Evolutionary conservation across 2,797 vertebrate species (phyloP).

Genomic region (Neosilurus mollespiculum): DNA sequence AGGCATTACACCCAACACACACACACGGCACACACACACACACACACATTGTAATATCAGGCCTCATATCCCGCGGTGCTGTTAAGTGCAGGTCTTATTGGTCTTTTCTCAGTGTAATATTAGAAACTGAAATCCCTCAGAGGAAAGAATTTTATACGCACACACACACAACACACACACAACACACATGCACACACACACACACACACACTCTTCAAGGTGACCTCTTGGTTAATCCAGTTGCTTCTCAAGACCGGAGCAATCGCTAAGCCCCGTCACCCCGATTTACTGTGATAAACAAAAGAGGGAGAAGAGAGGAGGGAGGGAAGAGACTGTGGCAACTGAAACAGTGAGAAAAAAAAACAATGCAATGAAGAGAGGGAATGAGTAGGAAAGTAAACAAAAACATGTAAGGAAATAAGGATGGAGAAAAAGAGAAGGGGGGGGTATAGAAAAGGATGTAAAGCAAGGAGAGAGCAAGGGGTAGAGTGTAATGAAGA

Average conservation of each 20-base stretch:
- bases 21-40: neutral
- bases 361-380: no score
- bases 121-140: conserved; percentile 13
- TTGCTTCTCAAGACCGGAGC: conserved; percentile 46
- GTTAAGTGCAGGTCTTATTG: conserved; percentile 25
- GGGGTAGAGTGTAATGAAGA: neutral
- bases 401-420: no score
- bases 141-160: neutral
- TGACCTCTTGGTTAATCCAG: conserved; percentile 45
- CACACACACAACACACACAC: conserved; percentile 4
- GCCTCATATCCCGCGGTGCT: conserved; percentile 11
- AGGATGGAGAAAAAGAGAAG: no score
- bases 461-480: no score
- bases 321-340: no score
- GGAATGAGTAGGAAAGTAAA: no score
- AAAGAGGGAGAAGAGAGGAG: conserved; percentile 15
- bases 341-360: neutral
- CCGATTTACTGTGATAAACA: conserved; percentile 55
- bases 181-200: conserved; percentile 5
- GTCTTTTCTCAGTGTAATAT: conserved; percentile 28
- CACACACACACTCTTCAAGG: conserved; percentile 29
- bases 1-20: conserved; percentile 1
- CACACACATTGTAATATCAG: neutral
- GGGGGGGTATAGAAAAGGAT: no score
- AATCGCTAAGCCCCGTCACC: conserved; percentile 50